Base-by-base conservation (phyloP, 2,888 invertebrate genomes). In the Synergus itoensis region DNA sequence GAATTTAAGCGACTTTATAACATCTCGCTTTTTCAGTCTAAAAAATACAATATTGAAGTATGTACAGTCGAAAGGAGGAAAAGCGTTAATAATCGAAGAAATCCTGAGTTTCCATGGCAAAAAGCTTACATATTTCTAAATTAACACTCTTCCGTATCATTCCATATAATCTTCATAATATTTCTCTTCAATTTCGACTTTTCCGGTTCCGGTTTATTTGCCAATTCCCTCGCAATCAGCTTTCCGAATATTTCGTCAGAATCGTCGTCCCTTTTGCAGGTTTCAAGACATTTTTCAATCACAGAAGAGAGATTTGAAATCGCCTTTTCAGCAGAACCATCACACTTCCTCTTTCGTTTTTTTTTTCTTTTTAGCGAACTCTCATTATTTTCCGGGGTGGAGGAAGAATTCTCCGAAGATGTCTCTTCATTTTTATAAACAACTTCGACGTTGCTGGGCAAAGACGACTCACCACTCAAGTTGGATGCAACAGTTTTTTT, bases 341-440 rank as follows among this genome's bases (percentile, higher is more conserved):
- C 53, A 16, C 28, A n/a, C 16, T 16, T 28, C 48, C 48, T 21
- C 28, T 73, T 73, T 48, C 69, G 28, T 7, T 48, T 73, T 21
- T 73, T 73, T 36, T 28, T 45, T 9, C 28, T 48, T n/a, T 73
- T 73, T 3, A 9, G 16, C 21, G 36, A 53, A 53, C 9, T 73
- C 9, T 73, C 16, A n/a, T 16, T 28, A 14, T 36, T 73, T 48
- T 73, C 48, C 1, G 69, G 48, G 16, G 16, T 48, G 8, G n/a
- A n/a, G 4, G 69, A 48, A 28, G 45, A 45, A 28, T 14, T 28
- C 28, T 73, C 69, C 0, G 69, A 73, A 28, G 28, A 62, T 28
- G 48, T 28, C n/a, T 21, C 69, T 16, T 73, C 69, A 48, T 73
- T 73, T 45, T 73, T 36, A 73, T 73, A 73, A 73, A 73, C 36